phyloP scores from a whole-genome alignment of 2,888 invertebrate species.

The Leptopilina myrica region DNA sequence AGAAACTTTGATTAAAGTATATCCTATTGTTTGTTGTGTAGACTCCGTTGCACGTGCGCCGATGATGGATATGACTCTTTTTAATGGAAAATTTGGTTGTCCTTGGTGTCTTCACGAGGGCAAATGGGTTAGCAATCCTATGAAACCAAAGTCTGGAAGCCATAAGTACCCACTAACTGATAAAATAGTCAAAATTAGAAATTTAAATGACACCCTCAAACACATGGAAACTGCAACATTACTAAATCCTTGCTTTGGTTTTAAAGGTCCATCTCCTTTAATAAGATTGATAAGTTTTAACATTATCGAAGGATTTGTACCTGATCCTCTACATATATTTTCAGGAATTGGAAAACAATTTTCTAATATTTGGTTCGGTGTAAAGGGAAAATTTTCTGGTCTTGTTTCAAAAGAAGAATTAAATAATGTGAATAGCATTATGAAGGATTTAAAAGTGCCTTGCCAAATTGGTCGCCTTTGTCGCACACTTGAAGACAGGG shows the following conservation, averaged over 20 bases:
- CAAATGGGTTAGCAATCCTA: constrained; percentile 1
- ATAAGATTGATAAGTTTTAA: constrained; percentile 40
- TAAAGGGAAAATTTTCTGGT: no score
- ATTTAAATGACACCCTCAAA: constrained; percentile 28
- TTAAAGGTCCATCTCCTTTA: no score
- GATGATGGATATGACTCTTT: background rate
- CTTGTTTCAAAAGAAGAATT: no score
- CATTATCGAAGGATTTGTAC: constrained; percentile 45
- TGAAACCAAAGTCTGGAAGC: background rate
- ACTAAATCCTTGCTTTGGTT: no score
- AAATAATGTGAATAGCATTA: background rate
- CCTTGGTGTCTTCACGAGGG: constrained; percentile 47
- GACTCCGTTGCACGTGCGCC: constrained; percentile 40
- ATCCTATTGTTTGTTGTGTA: constrained; percentile 44
- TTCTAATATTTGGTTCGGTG: constrained; percentile 28
- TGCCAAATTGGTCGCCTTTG: background rate
- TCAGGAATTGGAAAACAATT: constrained; percentile 30
- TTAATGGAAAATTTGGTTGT: constrained; percentile 45
- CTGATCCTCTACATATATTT: constrained; percentile 43
- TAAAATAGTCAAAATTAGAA: constrained; percentile 37
- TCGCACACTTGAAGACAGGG: background rate
- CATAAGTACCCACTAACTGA: constrained; percentile 25
- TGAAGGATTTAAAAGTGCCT: background rate
- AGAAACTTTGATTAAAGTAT: constrained; percentile 37
- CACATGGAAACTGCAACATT: constrained; percentile 43